Evolutionary conservation across 1,140 invertebrate species (phyloP), one percentile per base, ranked within the genome.

Genomic region (Leptinotarsa undecemlineata): DNA sequence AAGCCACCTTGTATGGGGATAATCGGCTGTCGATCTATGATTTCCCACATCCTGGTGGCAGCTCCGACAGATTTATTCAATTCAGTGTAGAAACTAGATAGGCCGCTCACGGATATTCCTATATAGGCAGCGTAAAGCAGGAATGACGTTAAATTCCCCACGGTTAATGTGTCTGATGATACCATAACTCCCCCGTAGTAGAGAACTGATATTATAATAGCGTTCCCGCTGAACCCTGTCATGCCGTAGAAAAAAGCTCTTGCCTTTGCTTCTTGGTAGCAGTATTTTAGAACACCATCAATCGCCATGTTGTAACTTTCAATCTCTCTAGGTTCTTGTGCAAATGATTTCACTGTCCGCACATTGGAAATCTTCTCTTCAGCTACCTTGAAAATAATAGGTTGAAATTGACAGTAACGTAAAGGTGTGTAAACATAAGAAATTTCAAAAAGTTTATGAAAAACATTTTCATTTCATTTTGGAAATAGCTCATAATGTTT

Each of bases 361-460:
- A 99, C 94, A 83, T 98, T 98, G 26, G 93, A 91, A 62, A 99
- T 94, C 79, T 92, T 92, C 83, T 99, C 97, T 87, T 99, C 96
- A 1, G 96, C 96, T 23, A 92, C 90, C 33, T 42, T 42, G 33
- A 42, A 42, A 42, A 42, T 42, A 42, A 42, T 11, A 42, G 33
- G 85, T 96, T 90, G 23, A 74, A 74, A 21, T 23, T 19, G 14
- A 8, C n/a, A 60, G 17, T 20, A 42, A 11, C 33, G 3, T 42
- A 42, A 5, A 23, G 26, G 64, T 20, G 64, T 3, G 26, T 21
- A 20, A 21, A 3, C 2, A 14, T 23, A 20, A 19, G 51, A 20
- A 51, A 47, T 61, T 48, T 66, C 61, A 77, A 74, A 33, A 6
- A 33, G 8, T 33, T 6, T 8, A 6, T 33, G 26, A 33, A 33